These are phyloP conservation scores for Sebastes kiyomatsui DNA, from an alignment of 2,797 vertebrate species.

Conservation along the genomic window DNA sequence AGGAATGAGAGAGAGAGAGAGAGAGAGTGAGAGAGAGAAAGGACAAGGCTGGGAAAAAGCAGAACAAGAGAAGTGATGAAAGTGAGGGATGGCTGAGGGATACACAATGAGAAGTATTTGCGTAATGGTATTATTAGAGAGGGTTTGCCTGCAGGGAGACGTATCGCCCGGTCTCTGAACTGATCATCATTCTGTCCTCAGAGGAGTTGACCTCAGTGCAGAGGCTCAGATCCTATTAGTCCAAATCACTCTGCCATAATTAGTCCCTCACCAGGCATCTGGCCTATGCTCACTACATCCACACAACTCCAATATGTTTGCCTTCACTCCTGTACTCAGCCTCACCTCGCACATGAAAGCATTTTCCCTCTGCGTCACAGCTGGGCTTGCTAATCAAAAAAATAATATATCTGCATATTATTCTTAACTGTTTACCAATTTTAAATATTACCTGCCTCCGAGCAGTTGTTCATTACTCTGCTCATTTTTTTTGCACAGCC, in stretches of 20 bases:
- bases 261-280: conserved; percentile 53
- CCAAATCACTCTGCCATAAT: conserved; percentile 68
- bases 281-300: conserved; percentile 57
- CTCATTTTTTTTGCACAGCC: background rate
- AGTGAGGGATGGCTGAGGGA: conserved; percentile 48
- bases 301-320: conserved; percentile 42
- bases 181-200: conserved; percentile 61
- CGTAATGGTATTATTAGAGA: conserved; percentile 48
- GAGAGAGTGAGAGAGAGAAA: background rate
- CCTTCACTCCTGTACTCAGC: conserved; percentile 12
- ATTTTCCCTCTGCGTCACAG: background rate
- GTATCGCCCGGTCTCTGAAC: conserved; percentile 53
- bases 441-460: conserved; percentile 4
- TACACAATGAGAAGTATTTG: conserved; percentile 57
- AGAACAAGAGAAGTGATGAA: conserved; percentile 34
- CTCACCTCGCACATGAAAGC: conserved; percentile 25
- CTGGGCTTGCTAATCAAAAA: background rate
- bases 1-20: conserved; percentile 9
- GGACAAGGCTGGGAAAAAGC: background rate
- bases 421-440: background rate
- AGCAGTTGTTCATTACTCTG: background rate
- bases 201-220: conserved; percentile 62
- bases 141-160: conserved; percentile 46
- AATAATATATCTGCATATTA: background rate
- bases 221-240: conserved; percentile 64